Evolutionary conservation across 2,888 invertebrate genomes (phyloP).

Genomic region (Hemithea aestivaria): DNA sequence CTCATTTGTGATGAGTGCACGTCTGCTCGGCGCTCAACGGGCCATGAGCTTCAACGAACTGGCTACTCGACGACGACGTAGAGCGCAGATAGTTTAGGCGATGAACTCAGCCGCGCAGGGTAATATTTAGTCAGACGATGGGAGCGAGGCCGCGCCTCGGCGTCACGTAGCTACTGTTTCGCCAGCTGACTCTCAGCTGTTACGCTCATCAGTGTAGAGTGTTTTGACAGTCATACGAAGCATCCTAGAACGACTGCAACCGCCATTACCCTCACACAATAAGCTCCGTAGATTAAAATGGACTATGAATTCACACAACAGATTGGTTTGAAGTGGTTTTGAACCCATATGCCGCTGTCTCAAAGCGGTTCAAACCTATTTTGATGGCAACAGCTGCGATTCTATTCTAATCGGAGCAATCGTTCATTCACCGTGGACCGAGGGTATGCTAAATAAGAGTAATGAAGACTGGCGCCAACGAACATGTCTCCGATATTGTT

Average conservation of each 20-base stretch:
- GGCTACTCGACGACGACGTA: conserved; percentile 31
- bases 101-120: conserved; percentile 54
- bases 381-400: conserved; percentile 30
- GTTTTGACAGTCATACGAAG: conserved; percentile 39
- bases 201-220: conserved; percentile 12
- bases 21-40: conserved; percentile 36
- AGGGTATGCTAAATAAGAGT: conserved; percentile 35
- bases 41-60: conserved; percentile 43
- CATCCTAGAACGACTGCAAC: conserved; percentile 37
- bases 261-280: conserved; percentile 33
- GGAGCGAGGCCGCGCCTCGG: conserved; percentile 35
- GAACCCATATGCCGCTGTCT: background rate
- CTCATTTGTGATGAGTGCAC: conserved; percentile 53
- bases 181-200: conserved; percentile 16
- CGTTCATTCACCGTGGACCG: conserved; percentile 36
- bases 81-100: conserved; percentile 50
- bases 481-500: conserved; percentile 27
- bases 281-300: conserved; percentile 2
- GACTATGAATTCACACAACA: conserved; percentile 3
- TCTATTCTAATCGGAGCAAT: conserved; percentile 34
- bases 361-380: conserved; percentile 7
- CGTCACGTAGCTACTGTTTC: conserved; percentile 35
- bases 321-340: conserved; percentile 8
- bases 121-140: conserved; percentile 44
- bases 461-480: conserved; percentile 42